phyloP scores from a whole-genome alignment of 1,140 invertebrate species.

The Drosophila mojavensis region DNA sequence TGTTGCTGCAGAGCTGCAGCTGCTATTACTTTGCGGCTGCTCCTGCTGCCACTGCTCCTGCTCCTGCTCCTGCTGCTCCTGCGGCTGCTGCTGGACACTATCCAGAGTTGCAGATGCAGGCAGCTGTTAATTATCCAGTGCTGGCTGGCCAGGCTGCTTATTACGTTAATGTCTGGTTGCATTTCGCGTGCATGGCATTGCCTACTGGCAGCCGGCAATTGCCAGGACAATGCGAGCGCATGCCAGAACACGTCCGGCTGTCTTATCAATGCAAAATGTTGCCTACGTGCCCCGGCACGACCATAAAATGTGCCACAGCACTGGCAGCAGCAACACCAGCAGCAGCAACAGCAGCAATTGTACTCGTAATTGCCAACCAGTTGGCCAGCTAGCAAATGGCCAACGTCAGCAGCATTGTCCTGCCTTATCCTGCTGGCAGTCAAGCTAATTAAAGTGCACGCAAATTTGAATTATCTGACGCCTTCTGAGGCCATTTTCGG shows the following conservation, averaged over 20 bases:
- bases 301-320: constrained; percentile 31
- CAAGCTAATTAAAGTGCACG: constrained; percentile 77
- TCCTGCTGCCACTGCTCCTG: too few relatives aligned
- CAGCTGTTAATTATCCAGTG: constrained; percentile 70
- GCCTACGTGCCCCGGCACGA: constrained; percentile 55
- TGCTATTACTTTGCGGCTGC: background rate
- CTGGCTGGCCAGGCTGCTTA: constrained; percentile 56
- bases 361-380: constrained; percentile 58
- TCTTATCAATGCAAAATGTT: constrained; percentile 54
- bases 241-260: constrained; percentile 36
- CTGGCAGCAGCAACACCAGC: background rate
- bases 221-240: constrained; percentile 47
- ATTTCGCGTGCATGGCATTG: constrained; percentile 43
- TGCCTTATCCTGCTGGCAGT: constrained; percentile 33
- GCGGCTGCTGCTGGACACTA: background rate
- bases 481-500: constrained; percentile 41
- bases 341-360: background rate
- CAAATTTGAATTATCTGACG: constrained; percentile 72
- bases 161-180: constrained; percentile 72
- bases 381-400: constrained; percentile 47
- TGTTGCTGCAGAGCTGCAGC: background rate
- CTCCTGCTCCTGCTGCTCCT: too few relatives aligned
- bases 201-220: constrained; percentile 59
- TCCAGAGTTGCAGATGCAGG: constrained; percentile 27
- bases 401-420: constrained; percentile 46